Percentiles rank a stretch among this genome's conserved stretches.
These are phyloP conservation scores for Gymnarchus niloticus DNA, from an alignment of 2,113 vertebrate genomes.

Conservation along the genomic window DNA sequence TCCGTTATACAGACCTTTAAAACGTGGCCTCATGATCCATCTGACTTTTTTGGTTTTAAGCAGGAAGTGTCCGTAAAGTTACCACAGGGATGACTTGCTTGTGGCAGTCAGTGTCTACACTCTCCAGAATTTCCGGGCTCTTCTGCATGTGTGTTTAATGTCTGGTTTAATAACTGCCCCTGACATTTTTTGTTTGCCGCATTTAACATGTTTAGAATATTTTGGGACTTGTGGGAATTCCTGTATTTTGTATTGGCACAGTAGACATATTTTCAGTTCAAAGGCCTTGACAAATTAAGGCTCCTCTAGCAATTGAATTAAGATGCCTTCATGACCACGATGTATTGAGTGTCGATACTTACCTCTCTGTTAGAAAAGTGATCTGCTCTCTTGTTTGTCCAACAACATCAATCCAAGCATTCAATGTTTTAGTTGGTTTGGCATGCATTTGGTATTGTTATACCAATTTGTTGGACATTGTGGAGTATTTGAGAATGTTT, in stretches of 20 bases:
- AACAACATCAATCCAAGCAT: not conserved
- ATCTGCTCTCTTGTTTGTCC: not conserved
- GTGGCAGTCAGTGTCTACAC: not conserved
- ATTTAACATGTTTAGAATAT: not conserved
- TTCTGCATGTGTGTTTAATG: not conserved
- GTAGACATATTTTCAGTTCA: not conserved
- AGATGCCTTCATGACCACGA: not conserved
- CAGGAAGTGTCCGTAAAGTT: too few species aligned
- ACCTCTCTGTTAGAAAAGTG: not conserved
- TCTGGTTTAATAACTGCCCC: slow-evolving; percentile 1
- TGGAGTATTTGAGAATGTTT: not conserved
- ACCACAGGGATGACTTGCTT: too few species aligned
- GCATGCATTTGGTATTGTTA: not conserved
- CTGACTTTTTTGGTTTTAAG: too few species aligned
- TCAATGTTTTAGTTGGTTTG: not conserved
- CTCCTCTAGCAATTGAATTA: not conserved
- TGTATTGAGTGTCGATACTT: not conserved
- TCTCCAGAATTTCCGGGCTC: not conserved
- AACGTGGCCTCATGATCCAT: too few species aligned
- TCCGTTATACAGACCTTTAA: too few species aligned
- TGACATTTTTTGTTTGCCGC: not conserved
- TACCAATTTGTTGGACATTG: not conserved
- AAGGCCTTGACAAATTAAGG: not conserved
- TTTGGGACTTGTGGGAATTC: not conserved
- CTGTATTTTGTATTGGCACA: not conserved